Evolutionary conservation across 2,797 vertebrate species (phyloP).

Genomic region (Fistularia tabacaria): DNA sequence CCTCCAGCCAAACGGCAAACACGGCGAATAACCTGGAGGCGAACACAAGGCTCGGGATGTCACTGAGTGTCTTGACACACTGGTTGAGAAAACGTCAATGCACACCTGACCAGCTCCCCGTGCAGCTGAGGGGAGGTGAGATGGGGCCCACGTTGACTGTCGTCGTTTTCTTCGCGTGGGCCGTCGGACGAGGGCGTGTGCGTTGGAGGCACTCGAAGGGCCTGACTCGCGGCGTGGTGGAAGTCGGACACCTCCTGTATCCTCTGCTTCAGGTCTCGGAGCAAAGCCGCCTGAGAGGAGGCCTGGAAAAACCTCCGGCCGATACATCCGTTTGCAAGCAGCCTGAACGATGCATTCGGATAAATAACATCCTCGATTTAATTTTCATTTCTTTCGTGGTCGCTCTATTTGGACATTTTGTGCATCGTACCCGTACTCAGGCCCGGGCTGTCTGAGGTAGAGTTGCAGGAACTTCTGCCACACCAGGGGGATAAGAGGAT

Average conservation of each 20-base stretch:
- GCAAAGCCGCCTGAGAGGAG: slow-evolving; percentile 74
- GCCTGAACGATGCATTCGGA: slow-evolving; percentile 61
- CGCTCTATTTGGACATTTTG: neutral
- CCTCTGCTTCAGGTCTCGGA: slow-evolving; percentile 85
- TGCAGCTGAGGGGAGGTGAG: slow-evolving; percentile 91
- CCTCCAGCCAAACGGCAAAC: slow-evolving; percentile 91
- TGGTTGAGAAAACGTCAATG: neutral
- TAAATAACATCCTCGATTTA: neutral
- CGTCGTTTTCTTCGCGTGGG: slow-evolving; percentile 59
- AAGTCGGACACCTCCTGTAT: slow-evolving; percentile 91
- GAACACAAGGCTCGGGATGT: slow-evolving; percentile 8
- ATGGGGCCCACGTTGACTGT: slow-evolving; percentile 49
- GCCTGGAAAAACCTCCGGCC: slow-evolving; percentile 89
- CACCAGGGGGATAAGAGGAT: slow-evolving; percentile 89
- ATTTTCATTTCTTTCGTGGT: neutral
- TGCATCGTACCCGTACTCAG: slow-evolving; percentile 87
- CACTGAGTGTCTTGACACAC: neutral
- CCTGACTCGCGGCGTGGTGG: slow-evolving; percentile 91
- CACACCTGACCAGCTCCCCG: slow-evolving; percentile 88
- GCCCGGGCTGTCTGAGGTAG: slow-evolving; percentile 91
- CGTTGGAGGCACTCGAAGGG: slow-evolving; percentile 76
- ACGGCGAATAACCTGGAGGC: slow-evolving; percentile 86
- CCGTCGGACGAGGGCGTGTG: slow-evolving; percentile 62
- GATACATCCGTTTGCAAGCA: slow-evolving; percentile 88
- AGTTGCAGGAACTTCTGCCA: slow-evolving; percentile 98